A percentile compares a stretch with the other conserved stretches of the same genome.
These are phyloP conservation scores for Lycocerus yunnanus DNA, from an alignment of 2,888 invertebrate genomes.

Conservation along the genomic window DNA sequence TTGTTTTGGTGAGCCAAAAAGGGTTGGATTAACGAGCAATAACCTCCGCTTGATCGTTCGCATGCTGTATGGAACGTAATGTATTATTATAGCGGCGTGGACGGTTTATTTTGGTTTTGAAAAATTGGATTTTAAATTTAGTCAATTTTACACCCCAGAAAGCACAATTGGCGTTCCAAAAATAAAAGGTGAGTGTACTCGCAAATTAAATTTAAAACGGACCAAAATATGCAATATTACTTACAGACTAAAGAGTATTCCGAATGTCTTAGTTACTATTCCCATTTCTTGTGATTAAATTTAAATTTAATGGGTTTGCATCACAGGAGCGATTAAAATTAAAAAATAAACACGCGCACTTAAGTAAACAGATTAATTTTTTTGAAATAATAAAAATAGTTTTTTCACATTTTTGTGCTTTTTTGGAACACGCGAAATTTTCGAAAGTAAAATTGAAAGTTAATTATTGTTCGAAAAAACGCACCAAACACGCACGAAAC, in stretches of 20 bases:
- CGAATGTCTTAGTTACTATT: slow-evolving; percentile 76
- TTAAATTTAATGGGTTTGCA: neutral
- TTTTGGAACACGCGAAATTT: neutral
- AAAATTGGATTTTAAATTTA: neutral
- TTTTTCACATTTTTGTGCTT: neutral
- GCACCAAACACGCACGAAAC: neutral
- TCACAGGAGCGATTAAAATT: neutral
- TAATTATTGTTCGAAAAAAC: neutral
- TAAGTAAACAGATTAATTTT: neutral
- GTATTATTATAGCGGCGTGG: neutral
- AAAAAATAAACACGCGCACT: neutral
- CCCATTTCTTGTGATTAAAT: slow-evolving; percentile 60
- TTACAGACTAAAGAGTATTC: slow-evolving; percentile 82
- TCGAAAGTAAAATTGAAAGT: neutral
- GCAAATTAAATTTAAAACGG: slow-evolving; percentile 5
- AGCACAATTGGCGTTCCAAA: neutral
- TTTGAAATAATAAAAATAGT: neutral
- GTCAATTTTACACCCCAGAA: neutral
- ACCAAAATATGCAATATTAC: slow-evolving; percentile 49
- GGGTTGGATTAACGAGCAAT: neutral
- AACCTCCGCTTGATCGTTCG: neutral
- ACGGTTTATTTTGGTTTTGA: neutral
- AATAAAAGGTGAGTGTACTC: slow-evolving; percentile 1
- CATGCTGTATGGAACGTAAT: neutral
- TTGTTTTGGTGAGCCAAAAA: neutral